Base-by-base conservation (phyloP, 30 jellyfish, hydroid and myxozoan genomes). In the Pseudorhiza aurosa region DNA sequence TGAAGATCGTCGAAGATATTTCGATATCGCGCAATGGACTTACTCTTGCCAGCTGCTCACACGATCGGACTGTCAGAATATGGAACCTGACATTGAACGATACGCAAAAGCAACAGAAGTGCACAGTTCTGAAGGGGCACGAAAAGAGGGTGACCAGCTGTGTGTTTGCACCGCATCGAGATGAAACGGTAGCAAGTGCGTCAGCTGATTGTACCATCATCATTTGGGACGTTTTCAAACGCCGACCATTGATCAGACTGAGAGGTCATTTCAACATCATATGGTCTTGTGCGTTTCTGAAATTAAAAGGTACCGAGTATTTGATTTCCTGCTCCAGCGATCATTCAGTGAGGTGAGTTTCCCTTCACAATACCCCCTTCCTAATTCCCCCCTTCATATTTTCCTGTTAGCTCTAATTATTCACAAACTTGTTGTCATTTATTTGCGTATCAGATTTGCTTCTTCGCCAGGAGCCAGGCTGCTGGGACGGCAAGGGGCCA, bases 281-380 rank as follows among this genome's bases (percentile, higher is more conserved):
- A 18, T 79, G 91, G 91, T 58, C 83, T 5, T 62, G 91, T 55
- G 68, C 77, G 10, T 79, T 79, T 51, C 40, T 79, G 53, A 45
- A 55, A 55, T 17, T 53, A 19, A 51, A 43, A 21, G 8, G 26
- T 14, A 50, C 24, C 0, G 18, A 27, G 18, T 12, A 63, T 29
- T 7, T 79, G 58, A 24, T 79, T 22, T 79, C 91, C 35, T 63
- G 83, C 43, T 79, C 91, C 53, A 79, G 91, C 47, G 91, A 79
- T 64, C 91, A 79, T 68, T 43, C 83, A 30, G 2, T 79, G 8
- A 62, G 79, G 91, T 79, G 24, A 18, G 62, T 6, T 21, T 19
- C 2, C 19, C 53, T 29, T 21, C n/a, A n/a, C n/a, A n/a, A n/a
- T n/a, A n/a, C n/a, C n/a, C n/a, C n/a, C n/a, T n/a, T n/a, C n/a